Conservation (phyloP, 1,140 invertebrate species). For the Venturia canescens region DNA sequence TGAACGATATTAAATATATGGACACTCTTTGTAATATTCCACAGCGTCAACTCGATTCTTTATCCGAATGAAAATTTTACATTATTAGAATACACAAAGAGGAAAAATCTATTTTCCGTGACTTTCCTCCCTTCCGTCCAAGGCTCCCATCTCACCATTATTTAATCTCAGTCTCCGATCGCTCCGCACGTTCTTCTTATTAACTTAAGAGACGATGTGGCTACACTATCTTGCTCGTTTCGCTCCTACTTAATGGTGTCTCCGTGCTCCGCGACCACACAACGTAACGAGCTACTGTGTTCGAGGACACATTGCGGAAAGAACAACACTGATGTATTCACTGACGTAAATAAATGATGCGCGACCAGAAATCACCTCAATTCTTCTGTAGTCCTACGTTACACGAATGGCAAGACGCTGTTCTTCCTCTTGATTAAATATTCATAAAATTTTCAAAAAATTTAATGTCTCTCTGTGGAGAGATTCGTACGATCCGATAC, state of each 20-base stretch:
- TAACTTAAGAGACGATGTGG: conserved; percentile 28
- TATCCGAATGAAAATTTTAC: neutral
- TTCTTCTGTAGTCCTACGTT: neutral
- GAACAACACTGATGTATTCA: conserved; percentile 17
- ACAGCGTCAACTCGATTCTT: neutral
- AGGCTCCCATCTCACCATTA: conserved; percentile 17
- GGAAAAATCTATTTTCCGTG: neutral
- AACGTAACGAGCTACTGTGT: conserved; percentile 39
- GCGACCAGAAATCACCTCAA: conserved; percentile 7
- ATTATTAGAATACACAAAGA: neutral
- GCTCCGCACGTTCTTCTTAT: conserved; percentile 38
- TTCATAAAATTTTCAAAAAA: neutral
- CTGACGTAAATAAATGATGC: conserved; percentile 35
- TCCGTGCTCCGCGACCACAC: conserved; percentile 39
- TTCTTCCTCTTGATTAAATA: neutral
- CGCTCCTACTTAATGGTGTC: conserved; percentile 38
- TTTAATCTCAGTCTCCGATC: conserved; percentile 38
- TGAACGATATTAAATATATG: neutral
- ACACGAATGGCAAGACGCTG: neutral
- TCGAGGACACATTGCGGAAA: neutral
- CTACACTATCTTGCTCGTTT: conserved; percentile 30
- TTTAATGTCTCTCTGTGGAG: neutral
- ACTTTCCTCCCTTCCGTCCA: neutral
- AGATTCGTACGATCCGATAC: neutral
- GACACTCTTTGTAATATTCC: neutral